Evolutionary conservation across 2,113 vertebrate species (phyloP).

Genomic region (Hypanus sabinus): DNA sequence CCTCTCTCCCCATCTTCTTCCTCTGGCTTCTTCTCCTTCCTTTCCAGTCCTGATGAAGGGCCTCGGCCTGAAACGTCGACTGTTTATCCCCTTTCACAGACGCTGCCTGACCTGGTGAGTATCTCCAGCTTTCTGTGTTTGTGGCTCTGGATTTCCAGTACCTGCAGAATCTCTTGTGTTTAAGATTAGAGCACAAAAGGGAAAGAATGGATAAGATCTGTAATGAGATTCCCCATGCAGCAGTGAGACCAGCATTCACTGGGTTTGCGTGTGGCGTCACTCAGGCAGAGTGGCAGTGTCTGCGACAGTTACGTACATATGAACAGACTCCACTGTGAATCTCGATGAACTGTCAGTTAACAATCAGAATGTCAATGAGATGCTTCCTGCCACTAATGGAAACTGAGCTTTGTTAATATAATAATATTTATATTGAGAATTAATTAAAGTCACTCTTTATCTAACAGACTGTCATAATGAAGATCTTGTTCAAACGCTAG

Average conservation of each 20-base stretch:
- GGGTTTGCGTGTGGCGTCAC: neutral
- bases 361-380: neutral
- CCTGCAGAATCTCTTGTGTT: too few species aligned
- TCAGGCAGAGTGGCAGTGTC: neutral
- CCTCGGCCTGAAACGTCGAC: too few species aligned
- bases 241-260: neutral
- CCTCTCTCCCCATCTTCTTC: too few species aligned
- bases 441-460: conserved; percentile 33
- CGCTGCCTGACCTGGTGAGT: too few species aligned
- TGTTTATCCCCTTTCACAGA: too few species aligned
- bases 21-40: too few species aligned
- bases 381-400: neutral
- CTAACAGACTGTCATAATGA: neutral
- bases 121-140: too few species aligned
- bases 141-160: too few species aligned
- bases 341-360: neutral
- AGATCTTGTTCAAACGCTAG: conserved; percentile 28
- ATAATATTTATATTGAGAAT: conserved; percentile 29
- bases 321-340: neutral
- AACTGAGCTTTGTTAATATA: conserved; percentile 22
- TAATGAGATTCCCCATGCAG: too few species aligned
- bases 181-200: neutral
- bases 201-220: neutral
- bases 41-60: too few species aligned
- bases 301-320: neutral